phyloP scores from a whole-genome alignment of 2,113 vertebrate genomes.

The Myrmecophaga tridactyla region DNA sequence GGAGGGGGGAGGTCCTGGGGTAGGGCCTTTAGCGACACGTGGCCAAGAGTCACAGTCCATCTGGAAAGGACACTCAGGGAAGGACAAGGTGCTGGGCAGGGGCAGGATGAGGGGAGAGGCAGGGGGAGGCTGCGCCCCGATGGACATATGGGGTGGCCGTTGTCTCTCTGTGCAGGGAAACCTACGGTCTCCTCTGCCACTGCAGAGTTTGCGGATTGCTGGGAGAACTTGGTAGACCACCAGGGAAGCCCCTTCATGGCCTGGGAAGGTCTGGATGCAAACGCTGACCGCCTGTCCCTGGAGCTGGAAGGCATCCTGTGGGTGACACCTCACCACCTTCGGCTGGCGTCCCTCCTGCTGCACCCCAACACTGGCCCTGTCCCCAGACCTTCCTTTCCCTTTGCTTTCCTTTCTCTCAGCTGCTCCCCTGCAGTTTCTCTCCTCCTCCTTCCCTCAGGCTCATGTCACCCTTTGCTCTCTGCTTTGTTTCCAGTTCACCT shows the following conservation, averaged over 20 bases:
- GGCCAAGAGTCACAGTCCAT: not conserved
- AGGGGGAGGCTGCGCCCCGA: no score
- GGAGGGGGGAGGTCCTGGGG: not conserved
- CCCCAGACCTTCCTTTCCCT: not conserved
- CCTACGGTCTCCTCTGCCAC: not conserved
- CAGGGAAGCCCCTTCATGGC: not conserved
- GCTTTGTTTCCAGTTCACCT: not conserved
- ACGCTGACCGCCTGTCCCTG: fast-evolving
- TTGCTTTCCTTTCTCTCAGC: not conserved
- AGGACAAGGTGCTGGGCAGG: not conserved
- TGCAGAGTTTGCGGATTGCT: not conserved
- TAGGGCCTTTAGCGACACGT: not conserved
- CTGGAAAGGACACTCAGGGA: not conserved
- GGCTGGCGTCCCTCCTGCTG: no score
- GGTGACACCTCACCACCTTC: no score
- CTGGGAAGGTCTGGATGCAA: not conserved
- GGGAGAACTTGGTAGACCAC: not conserved
- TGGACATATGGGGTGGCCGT: no score
- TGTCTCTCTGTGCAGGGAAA: not conserved
- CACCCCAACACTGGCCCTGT: not conserved
- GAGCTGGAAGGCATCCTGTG: not conserved
- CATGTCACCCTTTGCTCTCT: not conserved
- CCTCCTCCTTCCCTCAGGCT: not conserved
- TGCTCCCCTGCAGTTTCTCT: not conserved
- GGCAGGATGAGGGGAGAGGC: not conserved